Conservation (phyloP, 2,888 invertebrate genomes). For the Rhorus exstirpatorius region DNA sequence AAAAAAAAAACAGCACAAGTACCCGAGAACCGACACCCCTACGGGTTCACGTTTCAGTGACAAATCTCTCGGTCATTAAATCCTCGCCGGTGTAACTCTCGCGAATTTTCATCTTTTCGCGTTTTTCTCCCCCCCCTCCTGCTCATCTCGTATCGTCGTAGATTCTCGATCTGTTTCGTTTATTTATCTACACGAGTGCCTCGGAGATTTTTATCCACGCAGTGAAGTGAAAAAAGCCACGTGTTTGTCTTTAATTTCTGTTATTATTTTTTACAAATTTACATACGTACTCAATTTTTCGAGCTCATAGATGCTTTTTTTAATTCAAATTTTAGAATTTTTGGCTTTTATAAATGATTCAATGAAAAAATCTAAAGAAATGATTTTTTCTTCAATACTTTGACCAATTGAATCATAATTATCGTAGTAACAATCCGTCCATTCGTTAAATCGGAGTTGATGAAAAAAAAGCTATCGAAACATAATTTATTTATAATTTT, state of each 20-base stretch:
- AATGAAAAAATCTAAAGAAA: no score
- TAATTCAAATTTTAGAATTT: no score
- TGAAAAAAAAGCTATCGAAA: background rate
- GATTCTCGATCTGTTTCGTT: background rate
- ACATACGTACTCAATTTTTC: background rate
- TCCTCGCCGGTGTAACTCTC: background rate
- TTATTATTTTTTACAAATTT: background rate
- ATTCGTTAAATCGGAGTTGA: background rate
- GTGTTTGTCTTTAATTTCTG: background rate
- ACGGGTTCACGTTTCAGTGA: slow-evolving; percentile 26
- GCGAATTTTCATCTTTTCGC: background rate
- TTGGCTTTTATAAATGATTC: no score
- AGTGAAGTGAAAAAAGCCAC: slow-evolving; percentile 22
- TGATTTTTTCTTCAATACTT: no score
- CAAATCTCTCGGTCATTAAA: slow-evolving; percentile 29
- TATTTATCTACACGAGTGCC: slow-evolving; percentile 6
- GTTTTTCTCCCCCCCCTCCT: background rate
- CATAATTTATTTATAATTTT: background rate
- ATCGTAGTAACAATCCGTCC: no score
- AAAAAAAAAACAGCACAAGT: slow-evolving; percentile 16
- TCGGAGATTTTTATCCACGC: background rate
- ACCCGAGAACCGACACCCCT: slow-evolving; percentile 42
- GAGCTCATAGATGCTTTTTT: no score
- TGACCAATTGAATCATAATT: no score
- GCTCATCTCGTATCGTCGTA: slow-evolving; percentile 11